Evolutionary conservation across 1,140 invertebrate species (phyloP).

Genomic region (Cydia splendana): DNA sequence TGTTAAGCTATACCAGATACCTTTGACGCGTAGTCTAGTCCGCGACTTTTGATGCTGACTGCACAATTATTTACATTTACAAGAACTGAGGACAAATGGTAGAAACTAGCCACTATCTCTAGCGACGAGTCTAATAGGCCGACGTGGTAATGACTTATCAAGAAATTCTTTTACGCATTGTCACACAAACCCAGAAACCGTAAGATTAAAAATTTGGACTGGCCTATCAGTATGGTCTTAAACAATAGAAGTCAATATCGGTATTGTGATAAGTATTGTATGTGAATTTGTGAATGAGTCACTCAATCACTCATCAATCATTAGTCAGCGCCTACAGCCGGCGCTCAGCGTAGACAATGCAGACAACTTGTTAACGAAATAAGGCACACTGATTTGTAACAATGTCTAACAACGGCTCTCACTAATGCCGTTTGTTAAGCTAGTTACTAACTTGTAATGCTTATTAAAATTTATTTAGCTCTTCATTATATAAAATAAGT

Average conservation of each 20-base stretch:
- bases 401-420: slow-evolving; percentile 21
- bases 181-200: neutral
- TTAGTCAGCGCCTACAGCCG: slow-evolving; percentile 63
- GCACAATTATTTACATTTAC: no score
- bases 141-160: neutral
- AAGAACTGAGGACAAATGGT: no score
- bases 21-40: no score
- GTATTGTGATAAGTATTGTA: slow-evolving; percentile 50
- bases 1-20: no score
- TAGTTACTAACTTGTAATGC: slow-evolving; percentile 10
- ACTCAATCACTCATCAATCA: slow-evolving; percentile 61
- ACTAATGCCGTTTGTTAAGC: slow-evolving; percentile 14
- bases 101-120: no score
- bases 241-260: slow-evolving; percentile 43
- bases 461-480: neutral
- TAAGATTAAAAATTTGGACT: neutral
- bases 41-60: no score
- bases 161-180: neutral
- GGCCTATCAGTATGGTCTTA: slow-evolving; percentile 18
- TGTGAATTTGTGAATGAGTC: slow-evolving; percentile 60
- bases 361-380: slow-evolving; percentile 53
- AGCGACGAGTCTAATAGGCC: neutral
- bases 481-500: no score
- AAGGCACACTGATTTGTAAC: slow-evolving; percentile 38
- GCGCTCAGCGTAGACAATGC: slow-evolving; percentile 61